Conservation (phyloP, 2,888 invertebrate genomes). For the Cerceris ruficornis region DNA sequence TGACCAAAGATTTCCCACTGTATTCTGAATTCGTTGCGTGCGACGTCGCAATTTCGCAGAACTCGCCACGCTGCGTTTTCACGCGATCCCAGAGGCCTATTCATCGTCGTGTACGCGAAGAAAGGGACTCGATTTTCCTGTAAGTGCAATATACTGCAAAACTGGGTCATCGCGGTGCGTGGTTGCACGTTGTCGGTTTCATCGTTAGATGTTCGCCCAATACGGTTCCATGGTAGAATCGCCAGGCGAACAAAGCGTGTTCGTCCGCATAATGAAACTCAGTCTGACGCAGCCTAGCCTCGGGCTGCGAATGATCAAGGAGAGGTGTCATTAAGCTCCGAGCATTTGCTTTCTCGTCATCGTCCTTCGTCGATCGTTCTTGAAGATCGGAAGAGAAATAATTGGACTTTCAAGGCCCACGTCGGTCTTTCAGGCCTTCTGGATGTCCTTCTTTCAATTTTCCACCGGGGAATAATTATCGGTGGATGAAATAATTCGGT, state of each 20-base stretch:
- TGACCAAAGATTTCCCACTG: neutral
- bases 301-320: constrained; percentile 17
- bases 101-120: constrained; percentile 9
- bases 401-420: neutral
- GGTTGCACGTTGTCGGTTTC: constrained; percentile 36
- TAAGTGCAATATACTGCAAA: constrained; percentile 33
- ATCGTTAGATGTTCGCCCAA: constrained; percentile 43
- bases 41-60: neutral
- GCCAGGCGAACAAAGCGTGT: constrained; percentile 47
- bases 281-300: constrained; percentile 19
- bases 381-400: neutral
- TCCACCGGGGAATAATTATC: neutral
- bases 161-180: constrained; percentile 62
- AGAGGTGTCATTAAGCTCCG: constrained; percentile 16
- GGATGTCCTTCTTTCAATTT: neutral
- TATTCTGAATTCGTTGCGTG: neutral
- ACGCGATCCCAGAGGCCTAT: constrained; percentile 1
- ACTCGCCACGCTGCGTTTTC: constrained; percentile 3
- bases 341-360: neutral
- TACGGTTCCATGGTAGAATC: constrained; percentile 39
- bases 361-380: neutral
- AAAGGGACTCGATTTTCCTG: constrained; percentile 10
- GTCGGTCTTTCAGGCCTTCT: neutral
- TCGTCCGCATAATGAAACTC: constrained; percentile 44
- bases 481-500: no score